A percentile compares a stretch with the other conserved stretches of the same genome.
Evolutionary conservation across 2,888 invertebrate genomes (phyloP).

Genomic region (Electrophaes corylata): DNA sequence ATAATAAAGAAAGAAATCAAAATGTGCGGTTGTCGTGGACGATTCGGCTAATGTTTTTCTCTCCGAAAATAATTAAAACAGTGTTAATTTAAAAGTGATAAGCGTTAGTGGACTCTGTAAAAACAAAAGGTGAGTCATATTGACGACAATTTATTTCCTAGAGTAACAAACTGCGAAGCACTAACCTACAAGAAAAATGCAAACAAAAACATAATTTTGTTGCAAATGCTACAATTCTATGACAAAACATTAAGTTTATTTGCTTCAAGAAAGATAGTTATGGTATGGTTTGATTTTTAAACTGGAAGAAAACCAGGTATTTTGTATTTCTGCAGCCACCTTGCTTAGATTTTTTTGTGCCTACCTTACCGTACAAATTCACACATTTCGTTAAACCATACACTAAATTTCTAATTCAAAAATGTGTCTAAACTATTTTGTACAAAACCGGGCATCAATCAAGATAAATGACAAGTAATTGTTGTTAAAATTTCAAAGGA

Average conservation of each 20-base stretch:
- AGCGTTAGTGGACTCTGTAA: slow-evolving; percentile 51
- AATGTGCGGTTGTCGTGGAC: slow-evolving; percentile 59
- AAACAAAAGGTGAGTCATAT: slow-evolving; percentile 57
- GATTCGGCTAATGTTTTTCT: slow-evolving; percentile 72
- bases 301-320: neutral
- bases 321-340: neutral
- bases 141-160: slow-evolving; percentile 15
- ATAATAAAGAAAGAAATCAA: slow-evolving; percentile 9
- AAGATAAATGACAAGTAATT: too few species aligned
- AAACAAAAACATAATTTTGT: slow-evolving; percentile 14
- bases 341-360: neutral
- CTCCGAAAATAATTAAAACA: slow-evolving; percentile 67
- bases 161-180: slow-evolving; percentile 4
- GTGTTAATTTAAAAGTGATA: slow-evolving; percentile 78
- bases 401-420: too few species aligned
- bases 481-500: too few species aligned
- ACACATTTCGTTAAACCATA: too few species aligned
- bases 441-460: too few species aligned
- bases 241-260: slow-evolving; percentile 12
- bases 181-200: slow-evolving; percentile 32
- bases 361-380: neutral
- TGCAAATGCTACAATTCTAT: neutral
- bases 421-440: too few species aligned
- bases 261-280: neutral
- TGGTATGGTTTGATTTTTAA: neutral